A percentile compares a stretch with the other conserved stretches of the same genome.
Evolutionary conservation across 1,140 invertebrate species (phyloP).

Genomic region (Leptopilina boulardi): DNA sequence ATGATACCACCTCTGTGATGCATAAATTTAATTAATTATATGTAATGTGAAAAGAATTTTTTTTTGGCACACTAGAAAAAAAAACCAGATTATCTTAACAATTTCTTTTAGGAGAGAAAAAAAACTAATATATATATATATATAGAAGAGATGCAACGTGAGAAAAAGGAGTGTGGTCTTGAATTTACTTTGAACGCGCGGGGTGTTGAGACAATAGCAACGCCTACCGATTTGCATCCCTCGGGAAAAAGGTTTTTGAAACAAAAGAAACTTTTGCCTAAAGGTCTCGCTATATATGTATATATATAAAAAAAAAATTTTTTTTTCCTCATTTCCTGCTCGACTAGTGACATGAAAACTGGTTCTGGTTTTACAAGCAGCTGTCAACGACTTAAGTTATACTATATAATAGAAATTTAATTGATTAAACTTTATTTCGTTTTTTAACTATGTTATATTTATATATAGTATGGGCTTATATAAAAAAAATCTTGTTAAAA

Average conservation of each 20-base stretch:
- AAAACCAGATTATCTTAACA: background rate
- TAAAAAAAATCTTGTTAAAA: too few species aligned
- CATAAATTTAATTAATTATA: background rate
- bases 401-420: background rate
- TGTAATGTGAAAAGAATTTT: background rate
- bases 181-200: conserved; percentile 28
- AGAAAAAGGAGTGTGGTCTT: conserved; percentile 23
- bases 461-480: too few species aligned
- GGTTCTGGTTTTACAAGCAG: conserved; percentile 27
- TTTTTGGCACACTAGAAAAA: background rate
- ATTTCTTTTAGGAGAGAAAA: background rate
- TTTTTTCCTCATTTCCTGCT: conserved; percentile 31
- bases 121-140: background rate
- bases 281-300: conserved; percentile 3
- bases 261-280: conserved; percentile 28
- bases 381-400: background rate
- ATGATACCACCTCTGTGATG: too few species aligned
- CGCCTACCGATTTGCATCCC: conserved; percentile 31
- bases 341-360: conserved; percentile 29
- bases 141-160: conserved; percentile 10
- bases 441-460: background rate
- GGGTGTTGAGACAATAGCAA: conserved; percentile 30
- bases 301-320: too few species aligned
- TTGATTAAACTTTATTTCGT: background rate
- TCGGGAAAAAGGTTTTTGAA: conserved; percentile 31